Percentiles rank a stretch among this genome's conserved stretches.
Conservation (phyloP, 2,113 vertebrate species). For the Bubo scandiacus region DNA sequence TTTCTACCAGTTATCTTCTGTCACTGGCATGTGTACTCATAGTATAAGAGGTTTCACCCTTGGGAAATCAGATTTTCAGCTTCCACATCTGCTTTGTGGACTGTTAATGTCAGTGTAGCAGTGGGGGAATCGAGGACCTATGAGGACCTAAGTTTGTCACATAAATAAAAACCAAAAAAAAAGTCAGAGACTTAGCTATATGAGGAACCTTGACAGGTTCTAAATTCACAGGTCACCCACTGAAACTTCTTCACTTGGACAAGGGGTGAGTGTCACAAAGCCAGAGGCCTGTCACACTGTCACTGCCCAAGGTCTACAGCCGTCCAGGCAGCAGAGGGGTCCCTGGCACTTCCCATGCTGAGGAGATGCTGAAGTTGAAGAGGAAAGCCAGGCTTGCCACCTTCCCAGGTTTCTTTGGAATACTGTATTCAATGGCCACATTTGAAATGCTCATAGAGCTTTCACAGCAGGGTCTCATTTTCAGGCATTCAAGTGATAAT, state of each 20-base stretch:
- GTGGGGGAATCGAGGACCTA: accelerated
- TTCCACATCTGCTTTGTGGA: not conserved
- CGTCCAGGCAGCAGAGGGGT: not conserved
- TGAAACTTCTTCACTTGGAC: not conserved
- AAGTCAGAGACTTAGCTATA: not conserved
- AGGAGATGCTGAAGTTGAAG: not conserved
- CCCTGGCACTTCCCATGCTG: not conserved
- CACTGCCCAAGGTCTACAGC: no score
- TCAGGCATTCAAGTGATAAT: not conserved
- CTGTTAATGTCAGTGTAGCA: not conserved
- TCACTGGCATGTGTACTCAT: not conserved
- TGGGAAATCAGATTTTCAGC: not conserved
- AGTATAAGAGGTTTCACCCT: not conserved
- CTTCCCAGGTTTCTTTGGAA: not conserved
- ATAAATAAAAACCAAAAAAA: not conserved
- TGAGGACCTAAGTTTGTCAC: not conserved
- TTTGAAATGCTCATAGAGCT: not conserved
- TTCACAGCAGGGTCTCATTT: not conserved
- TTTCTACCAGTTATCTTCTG: not conserved
- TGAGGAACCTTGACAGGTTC: not conserved
- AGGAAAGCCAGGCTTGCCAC: not conserved
- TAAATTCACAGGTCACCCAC: not conserved
- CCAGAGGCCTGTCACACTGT: not conserved
- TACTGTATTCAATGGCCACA: not conserved
- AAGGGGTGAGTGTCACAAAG: not conserved